Evolutionary conservation across 2,797 vertebrate species (phyloP).

Genomic region (Epinephelus awoara): DNA sequence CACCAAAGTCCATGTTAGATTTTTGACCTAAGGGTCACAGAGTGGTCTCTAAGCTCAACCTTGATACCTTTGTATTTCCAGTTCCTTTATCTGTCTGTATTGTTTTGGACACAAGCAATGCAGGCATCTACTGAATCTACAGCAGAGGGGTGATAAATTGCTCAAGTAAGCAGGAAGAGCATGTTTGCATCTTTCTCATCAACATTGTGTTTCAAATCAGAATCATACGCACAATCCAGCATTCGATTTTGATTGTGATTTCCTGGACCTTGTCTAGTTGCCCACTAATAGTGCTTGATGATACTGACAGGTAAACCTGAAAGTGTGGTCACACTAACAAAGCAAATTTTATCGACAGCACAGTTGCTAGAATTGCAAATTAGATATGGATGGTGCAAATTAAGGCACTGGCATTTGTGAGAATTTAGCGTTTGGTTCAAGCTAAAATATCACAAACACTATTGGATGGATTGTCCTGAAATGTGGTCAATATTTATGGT

Average conservation of each 20-base stretch:
- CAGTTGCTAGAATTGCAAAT: no score
- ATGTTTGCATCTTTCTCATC: background rate
- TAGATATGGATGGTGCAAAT: no score
- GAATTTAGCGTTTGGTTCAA: no score
- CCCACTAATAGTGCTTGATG: background rate
- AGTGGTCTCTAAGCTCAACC: background rate
- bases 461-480: background rate
- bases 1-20: background rate
- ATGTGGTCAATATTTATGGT: background rate
- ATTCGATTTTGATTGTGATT: background rate
- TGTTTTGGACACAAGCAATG: background rate
- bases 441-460: background rate
- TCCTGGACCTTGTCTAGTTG: background rate
- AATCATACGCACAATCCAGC: background rate
- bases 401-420: no score
- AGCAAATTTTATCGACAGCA: no score
- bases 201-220: background rate
- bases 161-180: background rate
- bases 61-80: background rate
- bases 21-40: constrained; percentile 8
- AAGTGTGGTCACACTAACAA: no score
- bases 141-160: background rate
- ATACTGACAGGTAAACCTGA: no score
- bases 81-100: background rate
- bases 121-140: background rate